Evolutionary conservation across 2,888 invertebrate genomes (phyloP), one percentile per base, ranked within the genome.

Genomic region (Tolmerus cingulatus): DNA sequence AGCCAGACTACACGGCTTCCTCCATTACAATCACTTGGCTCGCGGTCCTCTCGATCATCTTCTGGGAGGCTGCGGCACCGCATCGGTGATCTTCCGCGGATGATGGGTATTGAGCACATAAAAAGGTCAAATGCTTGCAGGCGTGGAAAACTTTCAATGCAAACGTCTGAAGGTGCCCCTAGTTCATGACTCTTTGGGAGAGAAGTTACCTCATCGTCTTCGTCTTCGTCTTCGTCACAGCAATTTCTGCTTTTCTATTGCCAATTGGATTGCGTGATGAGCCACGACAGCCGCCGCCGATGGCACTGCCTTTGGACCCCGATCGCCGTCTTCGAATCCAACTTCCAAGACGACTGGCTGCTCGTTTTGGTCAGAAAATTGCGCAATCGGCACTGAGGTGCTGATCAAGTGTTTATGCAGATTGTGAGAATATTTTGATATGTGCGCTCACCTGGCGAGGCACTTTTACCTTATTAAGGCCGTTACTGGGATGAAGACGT

Each of bases 191-290:
- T 86, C 79, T 87, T 87, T 66, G 66, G 66, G 27, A 23, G 27
- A 66, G 66, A 27, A 74, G 85, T 79, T 87, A 87, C 79, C 23
- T 86, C 79, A 76, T 77, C 74, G 76, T 77, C 77, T 23, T 77
- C 74, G 76, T 77, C 77, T 23, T 77, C 74, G 76, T 77, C 77
- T 23, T 66, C 66, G 66, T 66, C 66, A 66, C 66, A 66, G 74
- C 78, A 82, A 82, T 84, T 76, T 74, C 84, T 51, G 84, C 66
- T 66, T 76, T 57, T 82, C 74, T 84, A 74, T 85, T 85, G 82
- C 82, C 88, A 88, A 88, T 88, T 88, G 86, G 79, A 86, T 88
- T 88, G 88, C 87, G 88, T 88, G 88, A 88, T 88, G 88, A 86
- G 84, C 55, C 87, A 87, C 86, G 86, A 88, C 87, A 85, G 81